These are phyloP conservation scores for Apis dorsata DNA, from an alignment of 1,140 invertebrate species.

Conservation along the genomic window DNA sequence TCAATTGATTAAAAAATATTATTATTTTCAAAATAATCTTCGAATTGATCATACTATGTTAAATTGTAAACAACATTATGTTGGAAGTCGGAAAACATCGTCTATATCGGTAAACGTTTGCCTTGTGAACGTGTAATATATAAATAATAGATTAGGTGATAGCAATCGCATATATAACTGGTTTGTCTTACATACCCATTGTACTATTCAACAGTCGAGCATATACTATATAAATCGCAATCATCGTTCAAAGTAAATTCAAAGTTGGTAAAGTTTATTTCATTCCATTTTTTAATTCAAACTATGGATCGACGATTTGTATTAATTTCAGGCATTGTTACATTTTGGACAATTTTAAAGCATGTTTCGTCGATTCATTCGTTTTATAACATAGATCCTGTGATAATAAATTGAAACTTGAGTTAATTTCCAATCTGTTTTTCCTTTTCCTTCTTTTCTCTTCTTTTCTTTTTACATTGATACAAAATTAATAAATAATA, in stretches of 20 bases:
- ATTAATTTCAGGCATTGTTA: neutral
- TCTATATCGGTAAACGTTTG: neutral
- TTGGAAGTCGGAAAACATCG: neutral
- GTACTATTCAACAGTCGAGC: no score
- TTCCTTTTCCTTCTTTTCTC: no score
- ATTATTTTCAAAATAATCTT: no score
- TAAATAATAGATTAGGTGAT: constrained; percentile 25
- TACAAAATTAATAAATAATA: no score
- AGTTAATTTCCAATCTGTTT: neutral
- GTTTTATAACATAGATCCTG: neutral
- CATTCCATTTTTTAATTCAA: constrained; percentile 3
- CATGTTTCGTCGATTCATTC: neutral
- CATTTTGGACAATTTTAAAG: neutral
- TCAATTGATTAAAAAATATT: no score
- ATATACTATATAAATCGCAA: neutral
- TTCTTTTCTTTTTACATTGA: neutral
- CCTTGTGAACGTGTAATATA: neutral
- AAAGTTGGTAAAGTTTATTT: neutral
- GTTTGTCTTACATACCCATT: no score
- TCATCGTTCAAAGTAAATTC: neutral
- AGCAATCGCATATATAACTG: neutral
- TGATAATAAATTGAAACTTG: neutral
- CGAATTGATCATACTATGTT: no score
- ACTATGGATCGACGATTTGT: neutral
- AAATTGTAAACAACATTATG: neutral